Evolutionary conservation across 2,888 invertebrate genomes (phyloP), one percentile per base, ranked within the genome.

Genomic region (Phymatocera aterrima): DNA sequence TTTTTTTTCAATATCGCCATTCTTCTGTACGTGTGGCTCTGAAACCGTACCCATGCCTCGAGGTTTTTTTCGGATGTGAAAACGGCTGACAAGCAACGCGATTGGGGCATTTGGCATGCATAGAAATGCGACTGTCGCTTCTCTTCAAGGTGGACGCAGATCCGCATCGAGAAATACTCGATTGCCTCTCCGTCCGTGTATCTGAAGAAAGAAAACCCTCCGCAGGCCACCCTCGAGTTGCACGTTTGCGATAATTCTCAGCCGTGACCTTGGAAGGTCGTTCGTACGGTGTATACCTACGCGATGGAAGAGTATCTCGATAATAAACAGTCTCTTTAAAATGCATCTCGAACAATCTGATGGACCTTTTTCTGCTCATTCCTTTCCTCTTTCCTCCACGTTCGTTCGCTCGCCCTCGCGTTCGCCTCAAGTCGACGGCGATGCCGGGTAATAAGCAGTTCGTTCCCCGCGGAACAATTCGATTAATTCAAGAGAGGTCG

Each of bases 381-480:
- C 10, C 21, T 37, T 37, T 8, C 64, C 34, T 18, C 18, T n/a
- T 10, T 37, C 37, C 18, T 37, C 18, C 37, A 46, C n/a, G 1
- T 31, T 34, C n/a, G 24, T 21, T 46, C 28, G 8, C 12, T 43
- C 15, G 31, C 48, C 31, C 34, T 31, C 70, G 51, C 48, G 80
- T 75, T 77, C 82, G 43, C 70, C 79, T 82, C 83, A 79, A 87
- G 87, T 88, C 87, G 88, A 88, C 88, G 87, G 79, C 78, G 78
- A 79, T 81, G 82, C 81, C 83, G 85, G 87, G 87, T 90, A 90
- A 90, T 90, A 89, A 90, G 89, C 88, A 87, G 87, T 85, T 86
- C 84, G 87, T 75, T 75, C 75, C 60, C 84, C 84, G 84, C 83
- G 86, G 87, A 89, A 89, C 88, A 89, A 90, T 87, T 85, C 88